Evolutionary conservation across 1,140 invertebrate species (phyloP).

Genomic region (Piezodorus guildinii): DNA sequence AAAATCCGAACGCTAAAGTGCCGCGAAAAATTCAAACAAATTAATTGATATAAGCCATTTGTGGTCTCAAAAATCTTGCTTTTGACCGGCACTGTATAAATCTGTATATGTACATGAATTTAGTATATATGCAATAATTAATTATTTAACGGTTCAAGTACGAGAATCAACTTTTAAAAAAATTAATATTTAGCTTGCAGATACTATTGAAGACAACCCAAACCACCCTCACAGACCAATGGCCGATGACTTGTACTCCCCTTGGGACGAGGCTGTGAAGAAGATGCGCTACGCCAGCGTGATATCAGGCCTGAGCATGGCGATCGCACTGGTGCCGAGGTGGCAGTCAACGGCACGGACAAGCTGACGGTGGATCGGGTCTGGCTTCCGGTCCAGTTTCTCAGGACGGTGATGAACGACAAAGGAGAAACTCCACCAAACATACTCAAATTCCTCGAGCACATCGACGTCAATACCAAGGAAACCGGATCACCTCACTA

Average conservation of each 20-base stretch:
- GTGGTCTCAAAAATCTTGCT: too few species aligned
- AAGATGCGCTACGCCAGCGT: background rate
- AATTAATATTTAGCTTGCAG: background rate
- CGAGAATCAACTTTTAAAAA: too few species aligned
- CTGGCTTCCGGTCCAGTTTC: constrained; percentile 6
- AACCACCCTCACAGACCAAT: background rate
- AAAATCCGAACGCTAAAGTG: too few species aligned
- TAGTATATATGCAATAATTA: too few species aligned
- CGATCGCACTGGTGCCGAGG: background rate
- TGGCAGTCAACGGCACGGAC: constrained; percentile 10
- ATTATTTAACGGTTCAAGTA: too few species aligned
- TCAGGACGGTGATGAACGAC: constrained; percentile 12
- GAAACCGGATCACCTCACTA: background rate
- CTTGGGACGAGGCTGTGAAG: background rate
- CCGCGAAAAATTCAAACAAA: too few species aligned
- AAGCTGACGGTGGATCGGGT: background rate
- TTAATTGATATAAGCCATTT: too few species aligned
- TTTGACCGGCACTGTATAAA: too few species aligned
- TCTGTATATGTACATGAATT: too few species aligned
- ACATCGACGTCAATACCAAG: constrained; percentile 8
- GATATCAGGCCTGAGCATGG: background rate
- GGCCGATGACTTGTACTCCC: background rate
- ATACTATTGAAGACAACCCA: background rate
- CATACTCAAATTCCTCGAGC: constrained; percentile 14
- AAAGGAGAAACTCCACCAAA: constrained; percentile 19